Percentiles rank a stretch among this genome's conserved stretches.
These are phyloP conservation scores for Cochlearius cochlearius DNA, from an alignment of 2,113 vertebrate species.

Conservation along the genomic window DNA sequence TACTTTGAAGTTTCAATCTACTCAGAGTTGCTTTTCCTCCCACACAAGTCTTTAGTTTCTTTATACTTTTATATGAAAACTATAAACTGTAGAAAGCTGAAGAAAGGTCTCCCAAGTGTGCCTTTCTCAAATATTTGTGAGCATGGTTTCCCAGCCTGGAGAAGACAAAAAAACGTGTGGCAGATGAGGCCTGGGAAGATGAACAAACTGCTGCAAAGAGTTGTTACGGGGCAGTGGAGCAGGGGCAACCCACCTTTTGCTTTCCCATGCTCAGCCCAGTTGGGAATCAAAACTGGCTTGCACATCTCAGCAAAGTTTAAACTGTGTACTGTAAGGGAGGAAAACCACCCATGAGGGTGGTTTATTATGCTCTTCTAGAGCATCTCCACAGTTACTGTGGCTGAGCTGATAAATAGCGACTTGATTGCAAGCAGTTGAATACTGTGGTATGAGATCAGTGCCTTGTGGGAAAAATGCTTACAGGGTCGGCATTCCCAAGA, in stretches of 20 bases:
- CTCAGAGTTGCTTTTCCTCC: neutral
- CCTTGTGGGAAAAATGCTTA: neutral
- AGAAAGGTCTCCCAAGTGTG: neutral
- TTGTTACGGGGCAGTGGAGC: neutral
- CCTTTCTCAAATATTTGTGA: neutral
- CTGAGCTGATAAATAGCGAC: neutral
- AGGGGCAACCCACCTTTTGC: neutral
- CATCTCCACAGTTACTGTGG: neutral
- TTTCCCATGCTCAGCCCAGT: neutral
- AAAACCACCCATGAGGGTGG: neutral
- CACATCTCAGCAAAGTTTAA: neutral
- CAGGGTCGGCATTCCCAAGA: neutral
- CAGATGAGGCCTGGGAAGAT: neutral
- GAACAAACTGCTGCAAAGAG: neutral
- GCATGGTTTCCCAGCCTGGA: neutral
- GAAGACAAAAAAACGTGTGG: neutral
- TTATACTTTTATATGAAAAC: neutral
- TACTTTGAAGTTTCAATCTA: neutral
- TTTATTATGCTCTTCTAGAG: neutral
- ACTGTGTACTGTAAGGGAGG: neutral
- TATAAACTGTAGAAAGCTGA: neutral
- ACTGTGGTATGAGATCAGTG: neutral
- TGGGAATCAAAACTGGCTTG: neutral
- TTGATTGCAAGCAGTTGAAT: neutral
- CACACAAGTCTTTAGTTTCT: neutral